phyloP scores from a whole-genome alignment of 2,113 vertebrate genomes.

The Caretta caretta region DNA sequence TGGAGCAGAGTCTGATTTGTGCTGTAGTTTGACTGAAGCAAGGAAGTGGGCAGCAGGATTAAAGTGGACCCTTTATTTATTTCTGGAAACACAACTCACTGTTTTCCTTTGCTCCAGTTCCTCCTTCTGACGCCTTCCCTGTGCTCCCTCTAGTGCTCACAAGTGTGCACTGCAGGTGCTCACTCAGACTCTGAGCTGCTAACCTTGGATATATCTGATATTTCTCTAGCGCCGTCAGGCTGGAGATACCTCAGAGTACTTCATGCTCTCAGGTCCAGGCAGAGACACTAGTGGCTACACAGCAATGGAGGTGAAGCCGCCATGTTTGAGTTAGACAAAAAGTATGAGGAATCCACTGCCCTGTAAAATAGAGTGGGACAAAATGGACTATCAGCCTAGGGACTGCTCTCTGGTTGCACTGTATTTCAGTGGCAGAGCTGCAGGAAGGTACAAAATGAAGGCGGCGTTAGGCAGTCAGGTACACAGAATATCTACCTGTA shows the following conservation, averaged over 20 bases:
- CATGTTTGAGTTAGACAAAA: slow-evolving; percentile 9
- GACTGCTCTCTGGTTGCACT: not conserved
- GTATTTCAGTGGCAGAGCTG: accelerated
- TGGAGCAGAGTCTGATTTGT: not conserved
- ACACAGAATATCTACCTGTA: accelerated
- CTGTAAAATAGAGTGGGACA: not conserved
- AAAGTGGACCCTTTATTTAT: not conserved
- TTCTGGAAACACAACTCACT: not conserved
- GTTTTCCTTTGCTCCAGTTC: not conserved
- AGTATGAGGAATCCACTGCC: not conserved
- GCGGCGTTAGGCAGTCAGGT: accelerated
- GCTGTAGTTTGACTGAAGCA: not conserved
- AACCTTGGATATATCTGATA: not conserved
- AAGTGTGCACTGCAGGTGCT: not conserved
- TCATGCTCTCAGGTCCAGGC: not conserved
- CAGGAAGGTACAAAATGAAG: accelerated
- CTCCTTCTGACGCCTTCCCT: not conserved
- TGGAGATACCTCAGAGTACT: slow-evolving; percentile 20
- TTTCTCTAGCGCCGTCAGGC: not conserved
- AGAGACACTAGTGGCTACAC: not conserved
- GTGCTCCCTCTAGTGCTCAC: not conserved
- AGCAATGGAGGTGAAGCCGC: not conserved
- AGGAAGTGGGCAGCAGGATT: not conserved
- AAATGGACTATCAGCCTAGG: accelerated
- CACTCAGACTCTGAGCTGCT: not conserved